Base-by-base conservation (phyloP, 2,797 vertebrate species). In the Fistularia commersonii region DNA sequence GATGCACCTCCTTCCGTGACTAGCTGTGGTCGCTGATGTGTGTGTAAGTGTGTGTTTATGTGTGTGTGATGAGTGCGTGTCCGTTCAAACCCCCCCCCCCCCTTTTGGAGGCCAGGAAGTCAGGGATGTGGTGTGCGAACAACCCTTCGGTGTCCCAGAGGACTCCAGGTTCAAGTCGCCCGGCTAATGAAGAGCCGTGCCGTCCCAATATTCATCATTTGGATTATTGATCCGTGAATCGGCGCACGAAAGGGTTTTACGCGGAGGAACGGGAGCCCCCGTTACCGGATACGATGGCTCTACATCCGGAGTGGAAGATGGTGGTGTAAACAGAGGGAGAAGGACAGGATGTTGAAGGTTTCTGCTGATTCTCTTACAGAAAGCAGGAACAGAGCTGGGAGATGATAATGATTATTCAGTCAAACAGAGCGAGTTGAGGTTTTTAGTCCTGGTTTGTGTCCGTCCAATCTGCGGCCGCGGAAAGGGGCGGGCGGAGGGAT, bases 151-250 rank as follows among this genome's bases (percentile, higher is more conserved):
- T 32, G 41, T 39, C 6, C 9, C 49, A 10, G 51, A 23, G 51
- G 40, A 35, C 62, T 47, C 58, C 70, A 41, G 11, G 59, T 76
- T 77, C 80, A 71, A 66, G 52, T 60, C 3, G 3, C n/a, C 51
- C 55, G 37, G 68, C 71, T 80, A 84, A 81, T 80, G 72, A 84
- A 82, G 75, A 70, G 66, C 60, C 50, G 57, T 48, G 45, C 31
- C 44, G 37, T 47, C 83, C 85, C 3, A 78, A 84, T 82, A 87
- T 82, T 77, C 69, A 72, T n/a, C n/a, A 69, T 86, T 85, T 83
- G 74, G 54, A 53, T 58, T 49, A 82, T 83, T 49, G 81, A 82
- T 86, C 76, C 33, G 54, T 72, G 71, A 70, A 58, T 75, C 72
- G 46, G 42, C 44, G 42, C 42, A 7, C 48, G 38, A n/a, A n/a